phyloP scores from a whole-genome alignment of 2,888 invertebrate species.

The Euclidia mi region DNA sequence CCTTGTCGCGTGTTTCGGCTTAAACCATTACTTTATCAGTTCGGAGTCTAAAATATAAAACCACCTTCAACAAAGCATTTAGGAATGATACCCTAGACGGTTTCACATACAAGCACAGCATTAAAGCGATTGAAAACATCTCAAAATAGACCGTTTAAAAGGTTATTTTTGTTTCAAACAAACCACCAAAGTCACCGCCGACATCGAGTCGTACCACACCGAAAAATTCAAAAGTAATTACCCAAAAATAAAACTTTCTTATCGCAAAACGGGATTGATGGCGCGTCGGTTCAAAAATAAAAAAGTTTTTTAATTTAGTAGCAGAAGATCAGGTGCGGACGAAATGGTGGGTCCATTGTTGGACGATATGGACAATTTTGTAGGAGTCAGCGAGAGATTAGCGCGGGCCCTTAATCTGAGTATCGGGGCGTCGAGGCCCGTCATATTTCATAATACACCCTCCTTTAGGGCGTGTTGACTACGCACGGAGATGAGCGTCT shows the following conservation, averaged over 20 bases:
- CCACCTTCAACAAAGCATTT: too few relatives aligned
- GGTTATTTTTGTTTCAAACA: neutral
- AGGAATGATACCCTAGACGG: too few relatives aligned
- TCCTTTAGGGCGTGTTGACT: too few relatives aligned
- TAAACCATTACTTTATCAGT: too few relatives aligned
- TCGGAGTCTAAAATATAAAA: too few relatives aligned
- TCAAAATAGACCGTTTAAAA: neutral
- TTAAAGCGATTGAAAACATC: too few relatives aligned
- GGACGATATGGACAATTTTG: constrained; percentile 73
- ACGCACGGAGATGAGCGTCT: too few relatives aligned
- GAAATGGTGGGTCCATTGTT: constrained; percentile 71
- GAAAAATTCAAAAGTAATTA: constrained; percentile 36
- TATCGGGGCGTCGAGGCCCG: constrained; percentile 73
- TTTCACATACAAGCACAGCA: too few relatives aligned
- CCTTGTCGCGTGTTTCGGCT: too few relatives aligned
- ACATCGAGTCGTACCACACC: constrained; percentile 29
- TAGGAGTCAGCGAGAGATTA: constrained; percentile 77
- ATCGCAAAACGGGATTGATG: constrained; percentile 58
- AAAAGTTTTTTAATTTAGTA: constrained; percentile 73
- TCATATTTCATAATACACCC: constrained; percentile 80
- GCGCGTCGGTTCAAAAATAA: constrained; percentile 44
- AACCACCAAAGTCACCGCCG: constrained; percentile 4
- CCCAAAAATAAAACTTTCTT: constrained; percentile 45
- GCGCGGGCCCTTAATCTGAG: constrained; percentile 72
- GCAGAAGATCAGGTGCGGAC: constrained; percentile 66